Conservation (phyloP, 2,113 vertebrate species). For the Ctenomys sociabilis region DNA sequence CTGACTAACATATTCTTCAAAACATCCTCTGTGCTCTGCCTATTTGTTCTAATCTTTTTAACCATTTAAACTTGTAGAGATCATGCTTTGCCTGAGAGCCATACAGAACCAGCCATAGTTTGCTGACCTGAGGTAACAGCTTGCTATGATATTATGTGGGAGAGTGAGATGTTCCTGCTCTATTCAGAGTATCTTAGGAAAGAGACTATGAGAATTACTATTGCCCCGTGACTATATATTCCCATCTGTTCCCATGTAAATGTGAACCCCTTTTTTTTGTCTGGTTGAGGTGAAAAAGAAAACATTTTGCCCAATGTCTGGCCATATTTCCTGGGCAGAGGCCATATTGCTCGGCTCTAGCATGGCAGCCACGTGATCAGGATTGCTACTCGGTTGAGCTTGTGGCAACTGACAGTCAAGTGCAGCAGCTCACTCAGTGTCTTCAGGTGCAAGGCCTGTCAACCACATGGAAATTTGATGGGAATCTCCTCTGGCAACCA, state of each 20-base stretch:
- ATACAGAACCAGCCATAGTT: background rate
- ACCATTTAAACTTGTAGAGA: background rate
- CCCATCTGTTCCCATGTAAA: background rate
- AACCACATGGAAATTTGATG: background rate
- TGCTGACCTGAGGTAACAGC: background rate
- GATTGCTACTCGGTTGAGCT: background rate
- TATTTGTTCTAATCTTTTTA: background rate
- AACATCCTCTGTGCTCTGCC: background rate
- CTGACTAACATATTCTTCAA: background rate
- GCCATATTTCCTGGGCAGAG: background rate
- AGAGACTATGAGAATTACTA: background rate
- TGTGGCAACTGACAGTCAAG: background rate
- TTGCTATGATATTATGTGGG: background rate
- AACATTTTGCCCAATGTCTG: background rate
- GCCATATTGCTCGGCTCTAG: background rate
- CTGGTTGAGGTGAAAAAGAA: background rate
- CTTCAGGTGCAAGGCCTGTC: background rate
- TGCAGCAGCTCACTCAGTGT: background rate
- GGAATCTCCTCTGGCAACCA: background rate
- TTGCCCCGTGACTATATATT: background rate
- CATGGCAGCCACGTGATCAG: background rate
- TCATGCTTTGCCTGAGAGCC: background rate
- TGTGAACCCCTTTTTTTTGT: background rate
- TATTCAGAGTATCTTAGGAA: background rate
- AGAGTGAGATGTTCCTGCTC: background rate